Base-by-base conservation (phyloP, 2,797 vertebrate genomes). In the Tapirus indicus region DNA sequence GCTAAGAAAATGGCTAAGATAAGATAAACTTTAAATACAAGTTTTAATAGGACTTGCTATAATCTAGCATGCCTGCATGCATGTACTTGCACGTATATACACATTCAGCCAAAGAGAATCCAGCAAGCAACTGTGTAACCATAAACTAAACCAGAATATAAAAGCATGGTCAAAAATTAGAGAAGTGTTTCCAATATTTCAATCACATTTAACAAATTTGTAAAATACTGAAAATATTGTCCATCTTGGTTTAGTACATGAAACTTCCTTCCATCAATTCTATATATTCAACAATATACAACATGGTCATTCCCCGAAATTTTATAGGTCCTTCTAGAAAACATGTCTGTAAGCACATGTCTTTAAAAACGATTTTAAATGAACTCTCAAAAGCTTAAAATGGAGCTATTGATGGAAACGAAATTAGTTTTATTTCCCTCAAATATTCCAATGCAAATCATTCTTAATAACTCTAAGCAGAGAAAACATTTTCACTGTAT, bases 351-450 rank as follows among this genome's bases (percentile, higher is more conserved):
- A 78, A 80, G 29, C 14, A 9, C 74, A 69, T 62, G 35, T 32
- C 84, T 64, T 66, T 92, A 72, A 78, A 77, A 84, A 20, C 25
- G 75, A 18, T 83, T 91, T 75, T n/a, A 56, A 88, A 88, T 75
- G 1, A 88, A 32, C n/a, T 41, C 12, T 74, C 13, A 60, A 84
- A 69, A 88, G 5, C 54, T 83, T 88, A 78, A 66, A 78, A 88
- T 68, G 8, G 41, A 94, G 27, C 13, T 85, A 62, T 71, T 49
- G 84, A 44, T n/a, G 35, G 56, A 54, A 35, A 8, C 5, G 23
- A 83, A 95, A 38, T 69, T 80, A 52, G 11, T 54, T 86, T 91
- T 79, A 35, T 64, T 91, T 66, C 0, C 16, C 1, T 64, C 38
- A 68, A 84, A 74, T 27, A 66, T 74, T 74, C 27, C 6, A 92